Evolutionary conservation across 2,113 vertebrate species (phyloP).

Genomic region (Leptodactylus fuscus): DNA sequence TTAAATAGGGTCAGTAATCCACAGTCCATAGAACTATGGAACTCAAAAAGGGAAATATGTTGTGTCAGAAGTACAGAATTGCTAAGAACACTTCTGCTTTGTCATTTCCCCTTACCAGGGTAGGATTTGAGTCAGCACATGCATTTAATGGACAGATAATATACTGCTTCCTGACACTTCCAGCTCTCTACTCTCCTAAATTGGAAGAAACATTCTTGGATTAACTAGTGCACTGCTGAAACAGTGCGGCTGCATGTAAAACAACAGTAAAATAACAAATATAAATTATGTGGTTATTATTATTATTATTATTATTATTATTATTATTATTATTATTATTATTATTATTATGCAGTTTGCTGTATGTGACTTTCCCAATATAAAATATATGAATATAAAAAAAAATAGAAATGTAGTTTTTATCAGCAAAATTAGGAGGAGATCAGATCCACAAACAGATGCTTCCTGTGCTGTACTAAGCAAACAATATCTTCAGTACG

Average conservation of each 20-base stretch:
- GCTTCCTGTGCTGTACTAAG: background rate
- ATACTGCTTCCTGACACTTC: background rate
- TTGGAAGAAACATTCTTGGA: background rate
- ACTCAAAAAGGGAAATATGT: background rate
- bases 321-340: too few relatives aligned
- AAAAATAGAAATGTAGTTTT: background rate
- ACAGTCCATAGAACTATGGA: background rate
- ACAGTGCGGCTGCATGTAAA: background rate
- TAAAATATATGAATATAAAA: too few relatives aligned
- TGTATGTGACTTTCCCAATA: too few relatives aligned
- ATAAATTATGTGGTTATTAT: background rate
- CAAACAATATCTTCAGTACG: background rate
- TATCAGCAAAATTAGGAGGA: background rate
- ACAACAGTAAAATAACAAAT: background rate
- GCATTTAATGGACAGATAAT: background rate
- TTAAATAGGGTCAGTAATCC: background rate
- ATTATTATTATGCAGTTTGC: too few relatives aligned
- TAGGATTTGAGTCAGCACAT: background rate
- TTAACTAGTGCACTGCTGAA: slow-evolving; percentile 3
- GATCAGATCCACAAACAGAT: background rate
- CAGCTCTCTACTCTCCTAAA: background rate
- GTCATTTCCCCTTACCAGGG: background rate
- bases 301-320: too few relatives aligned
- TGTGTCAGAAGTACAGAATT: background rate
- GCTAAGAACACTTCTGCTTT: slow-evolving; percentile 14